Base-by-base conservation (phyloP, 2,113 vertebrate species). In the Manacus vitellinus region DNA sequence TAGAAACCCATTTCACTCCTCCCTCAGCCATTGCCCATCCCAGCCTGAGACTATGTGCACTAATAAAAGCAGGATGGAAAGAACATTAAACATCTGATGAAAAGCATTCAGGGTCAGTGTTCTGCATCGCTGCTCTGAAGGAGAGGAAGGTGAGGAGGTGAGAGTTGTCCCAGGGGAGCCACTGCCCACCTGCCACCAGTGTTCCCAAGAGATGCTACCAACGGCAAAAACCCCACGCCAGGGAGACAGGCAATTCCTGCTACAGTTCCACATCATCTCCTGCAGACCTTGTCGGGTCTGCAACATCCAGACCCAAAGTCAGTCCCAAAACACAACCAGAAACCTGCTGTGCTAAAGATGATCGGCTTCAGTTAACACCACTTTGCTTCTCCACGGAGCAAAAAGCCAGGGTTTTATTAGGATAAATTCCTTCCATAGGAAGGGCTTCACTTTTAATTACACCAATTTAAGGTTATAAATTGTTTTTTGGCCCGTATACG, bases 401-500 rank as follows among this genome's bases (percentile, higher is more conserved):
- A 94, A 94, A 87, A 68, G 46, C 16, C 46, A 75, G 37, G 35
- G 35, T 90, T 95, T 95, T 77, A 91, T 73, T 83, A 88, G 51
- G 51, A 96, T 88, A 85, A 96, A 96, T 95, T 88, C 86, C 75
- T 89, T 95, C 91, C 90, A 88, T 37, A 97, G 94, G 72, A 96
- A 95, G 87, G 81, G 74, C 62, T 97, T 98, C 88, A 92, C 88
- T 97, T 97, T 96, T 94, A 97, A 98, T 97, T 97, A 97, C 56
- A 96, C 78, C 73, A 39, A 93, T 96, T 97, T 97, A 97, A 97
- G 70, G 85, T 97, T 98, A 97, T 91, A 96, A 97, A 97, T 96
- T 95, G 93, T 96, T 97, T 97, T 96, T 92, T 96, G 70, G 95
- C 72, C 95, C 97, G 97, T 94, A 85, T 95, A 92, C 73, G 84